phyloP scores from a whole-genome alignment of 1,140 invertebrate genomes.

The Eufriesea mexicana region DNA sequence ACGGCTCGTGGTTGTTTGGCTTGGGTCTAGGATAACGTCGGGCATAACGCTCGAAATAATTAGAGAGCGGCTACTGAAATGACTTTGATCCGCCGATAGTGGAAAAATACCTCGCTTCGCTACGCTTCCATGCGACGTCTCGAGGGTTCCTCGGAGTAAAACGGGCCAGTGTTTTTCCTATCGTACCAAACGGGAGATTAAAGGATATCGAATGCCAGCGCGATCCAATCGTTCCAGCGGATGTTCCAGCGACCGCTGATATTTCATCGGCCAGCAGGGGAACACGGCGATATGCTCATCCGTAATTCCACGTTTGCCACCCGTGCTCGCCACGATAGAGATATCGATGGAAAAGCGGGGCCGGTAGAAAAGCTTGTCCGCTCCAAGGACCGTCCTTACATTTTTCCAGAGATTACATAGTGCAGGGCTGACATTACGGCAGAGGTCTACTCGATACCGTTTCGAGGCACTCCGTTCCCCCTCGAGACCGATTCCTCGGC shows the following conservation, averaged over 20 bases:
- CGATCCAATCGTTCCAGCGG: not conserved
- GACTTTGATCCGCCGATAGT: not conserved
- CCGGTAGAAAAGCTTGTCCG: not conserved
- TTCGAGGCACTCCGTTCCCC: not conserved
- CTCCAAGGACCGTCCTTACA: not conserved
- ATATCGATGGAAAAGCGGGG: constrained; percentile 11
- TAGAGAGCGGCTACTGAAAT: not conserved
- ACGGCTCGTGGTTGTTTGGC: not conserved
- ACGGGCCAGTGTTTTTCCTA: too few relatives aligned
- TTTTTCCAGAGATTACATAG: constrained; percentile 4
- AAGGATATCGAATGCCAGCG: too few relatives aligned
- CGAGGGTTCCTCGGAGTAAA: too few relatives aligned
- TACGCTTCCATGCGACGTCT: too few relatives aligned
- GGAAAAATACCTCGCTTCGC: too few relatives aligned
- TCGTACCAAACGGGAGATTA: too few relatives aligned
- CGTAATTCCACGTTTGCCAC: not conserved
- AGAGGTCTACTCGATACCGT: not conserved
- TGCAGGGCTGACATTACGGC: not conserved
- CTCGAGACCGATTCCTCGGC: not conserved
- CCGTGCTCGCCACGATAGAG: not conserved
- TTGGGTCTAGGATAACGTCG: constrained; percentile 34
- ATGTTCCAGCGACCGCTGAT: not conserved
- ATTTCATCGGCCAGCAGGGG: not conserved
- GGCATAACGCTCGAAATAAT: constrained; percentile 39
- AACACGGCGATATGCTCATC: not conserved